These are phyloP conservation scores for Odontesthes bonariensis DNA, from an alignment of 2,113 vertebrate species.

Conservation along the genomic window DNA sequence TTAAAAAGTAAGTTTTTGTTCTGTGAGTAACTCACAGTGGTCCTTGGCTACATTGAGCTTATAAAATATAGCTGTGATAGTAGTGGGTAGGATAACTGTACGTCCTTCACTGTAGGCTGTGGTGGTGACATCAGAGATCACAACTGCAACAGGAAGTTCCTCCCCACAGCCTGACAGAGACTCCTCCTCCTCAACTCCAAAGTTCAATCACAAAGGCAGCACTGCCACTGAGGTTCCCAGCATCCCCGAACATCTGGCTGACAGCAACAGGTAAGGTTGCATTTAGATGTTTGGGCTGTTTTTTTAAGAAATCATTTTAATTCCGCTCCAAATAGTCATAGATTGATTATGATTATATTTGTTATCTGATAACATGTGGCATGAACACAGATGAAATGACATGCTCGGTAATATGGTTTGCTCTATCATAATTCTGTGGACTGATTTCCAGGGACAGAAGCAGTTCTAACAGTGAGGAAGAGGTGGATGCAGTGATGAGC, in stretches of 20 bases:
- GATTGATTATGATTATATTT: not conserved
- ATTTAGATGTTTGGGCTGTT: not conserved
- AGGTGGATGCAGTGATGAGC: conserved; percentile 50
- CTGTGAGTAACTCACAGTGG: no score
- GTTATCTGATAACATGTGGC: not conserved
- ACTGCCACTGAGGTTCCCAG: not conserved
- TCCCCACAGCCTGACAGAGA: conserved; percentile 83
- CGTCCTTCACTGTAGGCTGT: conserved; percentile 26
- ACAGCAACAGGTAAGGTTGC: conserved; percentile 38
- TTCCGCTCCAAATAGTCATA: no score
- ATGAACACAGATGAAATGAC: not conserved
- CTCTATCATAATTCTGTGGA: not conserved
- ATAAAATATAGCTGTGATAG: no score
- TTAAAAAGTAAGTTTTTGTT: no score
- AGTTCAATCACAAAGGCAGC: conserved; percentile 12
- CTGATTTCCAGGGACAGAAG: conserved; percentile 38
- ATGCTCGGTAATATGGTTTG: not conserved
- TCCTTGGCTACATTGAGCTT: no score
- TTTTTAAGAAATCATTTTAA: no score
- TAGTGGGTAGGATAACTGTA: not conserved
- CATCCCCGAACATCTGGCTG: not conserved
- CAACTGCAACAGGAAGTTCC: conserved; percentile 54
- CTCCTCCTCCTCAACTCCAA: conserved; percentile 23
- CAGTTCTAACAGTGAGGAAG: not conserved
- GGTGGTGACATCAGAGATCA: conserved; percentile 73